Conservation (phyloP, 2,888 invertebrate genomes). For the Trisateles emortualis region DNA sequence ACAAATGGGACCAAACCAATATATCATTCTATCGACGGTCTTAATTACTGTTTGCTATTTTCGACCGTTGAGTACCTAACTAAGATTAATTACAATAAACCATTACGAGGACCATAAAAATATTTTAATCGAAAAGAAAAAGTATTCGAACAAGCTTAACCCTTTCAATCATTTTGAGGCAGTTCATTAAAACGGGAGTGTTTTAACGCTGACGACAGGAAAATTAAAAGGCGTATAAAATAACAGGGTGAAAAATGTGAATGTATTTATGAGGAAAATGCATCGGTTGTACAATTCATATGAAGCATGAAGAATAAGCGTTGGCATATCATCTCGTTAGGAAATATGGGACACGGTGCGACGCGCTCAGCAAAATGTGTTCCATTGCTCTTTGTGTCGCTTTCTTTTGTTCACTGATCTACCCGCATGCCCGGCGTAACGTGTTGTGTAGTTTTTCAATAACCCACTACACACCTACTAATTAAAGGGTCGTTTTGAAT, state of each 20-base stretch:
- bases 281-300: slow-evolving; percentile 59
- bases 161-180: slow-evolving; percentile 37
- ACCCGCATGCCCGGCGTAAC: slow-evolving; percentile 58
- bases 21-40: slow-evolving; percentile 17
- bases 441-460: slow-evolving; percentile 55
- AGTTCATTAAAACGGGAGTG: slow-evolving; percentile 41
- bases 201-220: slow-evolving; percentile 30
- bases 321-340: slow-evolving; percentile 81
- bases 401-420: slow-evolving; percentile 80
- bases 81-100: slow-evolving; percentile 35
- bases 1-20: slow-evolving; percentile 15
- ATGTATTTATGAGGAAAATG: slow-evolving; percentile 48
- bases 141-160: slow-evolving; percentile 33
- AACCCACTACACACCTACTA: slow-evolving; percentile 45
- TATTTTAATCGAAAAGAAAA: slow-evolving; percentile 32
- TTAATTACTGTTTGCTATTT: slow-evolving; percentile 25
- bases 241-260: slow-evolving; percentile 28
- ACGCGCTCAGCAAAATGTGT: slow-evolving; percentile 78
- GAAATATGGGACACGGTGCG: slow-evolving; percentile 80
- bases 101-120: slow-evolving; percentile 29
- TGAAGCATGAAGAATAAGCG: slow-evolving; percentile 69
- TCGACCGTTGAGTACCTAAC: slow-evolving; percentile 24
- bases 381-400: slow-evolving; percentile 82
- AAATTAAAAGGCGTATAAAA: slow-evolving; percentile 42
- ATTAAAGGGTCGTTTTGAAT: slow-evolving; percentile 48